phyloP scores from a whole-genome alignment of 2,113 vertebrate genomes.

The Lanius collurio region DNA sequence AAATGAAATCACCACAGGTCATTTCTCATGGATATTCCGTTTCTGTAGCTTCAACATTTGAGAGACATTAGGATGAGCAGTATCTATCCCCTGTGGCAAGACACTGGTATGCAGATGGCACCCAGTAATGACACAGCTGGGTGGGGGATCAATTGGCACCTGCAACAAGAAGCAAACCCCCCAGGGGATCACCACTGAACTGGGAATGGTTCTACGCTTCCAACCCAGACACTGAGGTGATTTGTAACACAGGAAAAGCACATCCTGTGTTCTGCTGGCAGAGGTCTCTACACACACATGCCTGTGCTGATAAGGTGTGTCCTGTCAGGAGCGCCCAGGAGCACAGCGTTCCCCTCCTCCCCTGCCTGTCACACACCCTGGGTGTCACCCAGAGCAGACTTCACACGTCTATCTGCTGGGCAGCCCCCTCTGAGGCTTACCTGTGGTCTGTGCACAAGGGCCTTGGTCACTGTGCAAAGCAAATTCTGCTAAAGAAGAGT shows the following conservation, averaged over 20 bases:
- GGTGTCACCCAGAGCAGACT: not conserved
- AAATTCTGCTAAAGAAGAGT: not conserved
- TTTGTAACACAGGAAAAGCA: not conserved
- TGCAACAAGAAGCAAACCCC: not conserved
- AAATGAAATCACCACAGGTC: not conserved
- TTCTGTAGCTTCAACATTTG: not conserved
- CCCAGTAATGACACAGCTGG: not conserved
- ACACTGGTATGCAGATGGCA: not conserved
- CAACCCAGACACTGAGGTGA: not conserved
- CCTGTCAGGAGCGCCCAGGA: not conserved
- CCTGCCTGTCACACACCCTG: not conserved
- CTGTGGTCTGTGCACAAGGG: not conserved
- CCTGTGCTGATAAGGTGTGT: not conserved
- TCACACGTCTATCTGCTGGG: rapidly evolving
- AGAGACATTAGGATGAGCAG: conserved; percentile 5
- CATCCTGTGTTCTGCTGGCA: not conserved
- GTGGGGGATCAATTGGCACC: not conserved
- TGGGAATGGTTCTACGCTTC: not conserved
- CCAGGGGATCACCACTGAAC: not conserved
- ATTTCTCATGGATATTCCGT: not conserved
- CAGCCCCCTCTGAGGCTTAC: not conserved
- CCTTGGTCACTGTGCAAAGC: not conserved
- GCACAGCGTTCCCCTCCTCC: not conserved
- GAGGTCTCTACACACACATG: not conserved
- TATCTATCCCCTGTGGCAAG: not conserved